Base-by-base conservation (phyloP, 2,113 vertebrate species). In the Gallinago paraguaiae region DNA sequence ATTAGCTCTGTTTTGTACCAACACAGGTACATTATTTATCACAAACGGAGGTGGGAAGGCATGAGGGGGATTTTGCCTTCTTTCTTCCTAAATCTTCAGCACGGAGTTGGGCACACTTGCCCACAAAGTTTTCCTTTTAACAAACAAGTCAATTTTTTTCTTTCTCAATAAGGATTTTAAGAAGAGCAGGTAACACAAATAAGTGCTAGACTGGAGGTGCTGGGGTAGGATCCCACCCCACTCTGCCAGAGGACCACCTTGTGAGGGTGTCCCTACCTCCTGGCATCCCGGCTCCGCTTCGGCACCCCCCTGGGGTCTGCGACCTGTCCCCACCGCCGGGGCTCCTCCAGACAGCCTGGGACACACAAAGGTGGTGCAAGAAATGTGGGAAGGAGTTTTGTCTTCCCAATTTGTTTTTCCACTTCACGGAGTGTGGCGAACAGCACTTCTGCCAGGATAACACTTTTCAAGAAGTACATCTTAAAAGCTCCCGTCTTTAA, bases 311-410 rank as follows among this genome's bases (percentile, higher is more conserved):
- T 10, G 18, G 11, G 9, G 7, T 30, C 67, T 16, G 11, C 31
- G 7, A 46, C 14, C 37, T 45, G 56, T 5, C 4, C 2, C 27
- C 4, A 0, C 8, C 25, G 41, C 31, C 11, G 4, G 24, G 37
- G 48, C 37, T 68, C 46, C 53, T 50, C 4, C 13, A 15, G 25
- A 10, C 23, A 20, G 15, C 8, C 51, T 54, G 19, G 15, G 25
- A 41, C 5, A 48, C 11, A 48, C 39, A 7, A 59, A 7, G 7
- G 4, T 17, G 4, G 19, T 68, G 48, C 31, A 75, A 82, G 72
- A 28, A 53, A 16, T 53, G 28, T 0, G 1, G 24, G 1, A 51
- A 24, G 17, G 31, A 27, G 4, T 45, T 51, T 51, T 80, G 15
- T 13, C 57, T 18, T 45, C 4, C 22, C 22, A 18, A 4, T 45